Base-by-base conservation (phyloP, 2,113 vertebrate genomes). In the Poeciliopsis turrubarensis region DNA sequence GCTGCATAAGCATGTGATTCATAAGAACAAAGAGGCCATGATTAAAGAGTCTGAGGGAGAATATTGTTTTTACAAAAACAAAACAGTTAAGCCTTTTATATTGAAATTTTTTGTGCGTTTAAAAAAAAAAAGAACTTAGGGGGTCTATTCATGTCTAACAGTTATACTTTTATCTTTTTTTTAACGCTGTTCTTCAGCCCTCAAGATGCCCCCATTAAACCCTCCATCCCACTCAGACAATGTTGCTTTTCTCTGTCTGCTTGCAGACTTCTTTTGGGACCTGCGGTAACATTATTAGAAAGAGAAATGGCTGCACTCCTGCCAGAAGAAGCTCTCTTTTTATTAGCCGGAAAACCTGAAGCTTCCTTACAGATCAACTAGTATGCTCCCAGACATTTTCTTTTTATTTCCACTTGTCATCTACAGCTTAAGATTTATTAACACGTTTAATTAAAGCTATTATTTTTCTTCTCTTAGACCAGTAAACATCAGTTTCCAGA, bases 81-180 rank as follows among this genome's bases (percentile, higher is more conserved):
- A 2, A 22, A 22, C 5, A 57, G 17, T n/a, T 9, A 1, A 57
- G 51, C 51, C 51, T n/a, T 57, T 57, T 57, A 57, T 57, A 25
- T n/a, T 9, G 1, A n/a, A 57, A 6, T n/a, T 3, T 57, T n/a
- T 25, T 9, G 51, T 57, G 51, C 14, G 1, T 41, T 31, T 4
- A 31, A 14, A 54, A 57, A 54, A 54, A 54, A 25, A 57, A 57
- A 25, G 22, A 57, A 57, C 51, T 57, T 57, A 3, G 22, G 25
- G 51, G 51, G 51, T n/a, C 51, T 57, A 8, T 57, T 57, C 51
- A 57, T 60, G n/a, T 72, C 12, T 70, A 39, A 22, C 51, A 44
- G 68, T 26, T 1, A 5, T 29, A 25, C 74, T 66, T 69, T 80
- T 8, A 65, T 69, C 32, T 66, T 54, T 12, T 37, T 10, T 34